phyloP scores from a whole-genome alignment of 1,140 invertebrate genomes.

The Drosophila lini region DNA sequence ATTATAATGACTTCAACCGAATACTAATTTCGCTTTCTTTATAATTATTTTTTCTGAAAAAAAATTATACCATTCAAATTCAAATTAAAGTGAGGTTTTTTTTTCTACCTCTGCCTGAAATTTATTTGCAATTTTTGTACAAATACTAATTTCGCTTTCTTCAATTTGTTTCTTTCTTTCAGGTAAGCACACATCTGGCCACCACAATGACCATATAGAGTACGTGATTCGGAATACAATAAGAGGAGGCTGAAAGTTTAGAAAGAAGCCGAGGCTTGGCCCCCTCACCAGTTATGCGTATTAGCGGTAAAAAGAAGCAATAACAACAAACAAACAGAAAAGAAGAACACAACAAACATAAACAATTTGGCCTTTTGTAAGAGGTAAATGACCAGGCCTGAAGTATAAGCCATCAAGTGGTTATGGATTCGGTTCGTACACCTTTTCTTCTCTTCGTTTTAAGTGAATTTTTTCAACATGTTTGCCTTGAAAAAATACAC shows the following conservation, averaged over 20 bases:
- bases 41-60: constrained; percentile 5
- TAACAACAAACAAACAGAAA: constrained; percentile 27
- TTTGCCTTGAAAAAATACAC: constrained; percentile 39
- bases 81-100: constrained; percentile 34
- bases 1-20: not conserved
- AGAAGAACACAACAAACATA: constrained; percentile 56
- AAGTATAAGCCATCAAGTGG: constrained; percentile 23
- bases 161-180: constrained; percentile 41
- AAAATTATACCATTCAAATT: constrained; percentile 41
- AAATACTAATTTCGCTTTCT: constrained; percentile 77
- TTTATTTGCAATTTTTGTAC: constrained; percentile 44
- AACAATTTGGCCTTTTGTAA: constrained; percentile 70
- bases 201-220: constrained; percentile 55
- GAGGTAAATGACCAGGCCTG: constrained; percentile 64
- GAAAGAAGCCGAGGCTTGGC: not conserved
- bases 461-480: constrained; percentile 39
- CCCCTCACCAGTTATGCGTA: constrained; percentile 39
- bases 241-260: constrained; percentile 11
- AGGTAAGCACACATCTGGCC: constrained; percentile 56
- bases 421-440: constrained; percentile 30
- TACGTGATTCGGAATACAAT: constrained; percentile 58
- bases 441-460: constrained; percentile 20
- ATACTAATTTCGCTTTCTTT: constrained; percentile 15
- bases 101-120: constrained; percentile 2
- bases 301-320: constrained; percentile 61